Conservation (phyloP, 1,140 invertebrate genomes). For the Phocides pigmalion region DNA sequence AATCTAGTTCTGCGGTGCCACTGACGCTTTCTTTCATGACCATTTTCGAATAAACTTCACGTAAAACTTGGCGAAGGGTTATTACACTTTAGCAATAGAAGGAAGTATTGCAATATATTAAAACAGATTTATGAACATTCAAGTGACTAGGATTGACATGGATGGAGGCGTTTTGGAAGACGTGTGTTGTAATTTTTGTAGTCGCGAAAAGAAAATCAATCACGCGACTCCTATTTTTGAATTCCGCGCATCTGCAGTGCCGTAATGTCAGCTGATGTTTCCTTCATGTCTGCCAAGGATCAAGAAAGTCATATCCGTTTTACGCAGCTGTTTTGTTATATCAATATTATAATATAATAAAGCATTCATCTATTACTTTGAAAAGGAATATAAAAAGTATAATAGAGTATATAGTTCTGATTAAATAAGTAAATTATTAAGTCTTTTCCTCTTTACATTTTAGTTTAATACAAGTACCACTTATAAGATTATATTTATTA, state of each 20-base stretch:
- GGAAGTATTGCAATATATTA: neutral
- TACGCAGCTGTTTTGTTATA: too few relatives aligned
- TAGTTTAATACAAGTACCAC: too few relatives aligned
- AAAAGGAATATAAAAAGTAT: too few relatives aligned
- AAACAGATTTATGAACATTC: neutral
- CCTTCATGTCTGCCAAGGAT: too few relatives aligned
- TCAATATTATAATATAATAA: too few relatives aligned
- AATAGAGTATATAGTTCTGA: too few relatives aligned
- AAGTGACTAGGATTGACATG: neutral
- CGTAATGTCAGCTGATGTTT: constrained; percentile 43
- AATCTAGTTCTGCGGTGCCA: constrained; percentile 38
- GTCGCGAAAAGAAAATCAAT: constrained; percentile 24
- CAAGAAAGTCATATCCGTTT: neutral
- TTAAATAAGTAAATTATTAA: too few relatives aligned
- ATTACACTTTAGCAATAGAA: neutral
- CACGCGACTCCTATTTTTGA: constrained; percentile 43
- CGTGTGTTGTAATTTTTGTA: constrained; percentile 8
- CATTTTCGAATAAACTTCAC: constrained; percentile 6
- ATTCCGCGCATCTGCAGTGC: constrained; percentile 71
- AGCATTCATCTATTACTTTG: too few relatives aligned
- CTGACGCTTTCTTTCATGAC: constrained; percentile 40
- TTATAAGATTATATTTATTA: too few relatives aligned
- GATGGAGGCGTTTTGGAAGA: constrained; percentile 20
- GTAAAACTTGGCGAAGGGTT: constrained; percentile 7
- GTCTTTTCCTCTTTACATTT: too few relatives aligned